phyloP scores from a whole-genome alignment of 1,140 invertebrate genomes.

The Magallana gigas region DNA sequence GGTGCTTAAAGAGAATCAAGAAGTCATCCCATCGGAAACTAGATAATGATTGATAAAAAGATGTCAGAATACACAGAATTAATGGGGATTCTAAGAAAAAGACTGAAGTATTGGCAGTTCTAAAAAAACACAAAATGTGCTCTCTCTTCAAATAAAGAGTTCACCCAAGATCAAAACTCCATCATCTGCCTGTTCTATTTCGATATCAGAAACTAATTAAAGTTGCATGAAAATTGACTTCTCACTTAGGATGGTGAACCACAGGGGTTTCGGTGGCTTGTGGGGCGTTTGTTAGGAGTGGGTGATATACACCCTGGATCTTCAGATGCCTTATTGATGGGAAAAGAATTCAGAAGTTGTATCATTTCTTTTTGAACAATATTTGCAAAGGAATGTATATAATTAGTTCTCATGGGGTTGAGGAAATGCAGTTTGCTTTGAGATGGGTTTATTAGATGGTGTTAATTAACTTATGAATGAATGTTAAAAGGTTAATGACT shows the following conservation, averaged over 20 bases:
- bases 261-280: background rate
- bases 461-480: slow-evolving; percentile 18
- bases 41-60: slow-evolving; percentile 32
- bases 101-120: background rate
- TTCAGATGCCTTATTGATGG: background rate
- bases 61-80: slow-evolving; percentile 4
- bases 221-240: slow-evolving; percentile 21
- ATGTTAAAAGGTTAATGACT: no score
- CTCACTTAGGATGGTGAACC: background rate
- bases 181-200: slow-evolving; percentile 16
- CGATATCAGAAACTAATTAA: slow-evolving; percentile 23
- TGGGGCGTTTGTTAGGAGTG: background rate
- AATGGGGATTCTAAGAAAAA: slow-evolving; percentile 2
- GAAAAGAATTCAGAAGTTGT: background rate
- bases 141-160: slow-evolving; percentile 13
- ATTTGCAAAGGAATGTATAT: background rate
- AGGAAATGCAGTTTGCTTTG: background rate
- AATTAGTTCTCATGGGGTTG: slow-evolving; percentile 17
- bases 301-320: background rate
- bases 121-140: background rate
- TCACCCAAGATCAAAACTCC: background rate
- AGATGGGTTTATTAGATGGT: background rate
- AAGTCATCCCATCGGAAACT: background rate
- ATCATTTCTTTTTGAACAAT: background rate
- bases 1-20: no score